Evolutionary conservation across 1,140 invertebrate species (phyloP).

Genomic region (Conus betulinus): DNA sequence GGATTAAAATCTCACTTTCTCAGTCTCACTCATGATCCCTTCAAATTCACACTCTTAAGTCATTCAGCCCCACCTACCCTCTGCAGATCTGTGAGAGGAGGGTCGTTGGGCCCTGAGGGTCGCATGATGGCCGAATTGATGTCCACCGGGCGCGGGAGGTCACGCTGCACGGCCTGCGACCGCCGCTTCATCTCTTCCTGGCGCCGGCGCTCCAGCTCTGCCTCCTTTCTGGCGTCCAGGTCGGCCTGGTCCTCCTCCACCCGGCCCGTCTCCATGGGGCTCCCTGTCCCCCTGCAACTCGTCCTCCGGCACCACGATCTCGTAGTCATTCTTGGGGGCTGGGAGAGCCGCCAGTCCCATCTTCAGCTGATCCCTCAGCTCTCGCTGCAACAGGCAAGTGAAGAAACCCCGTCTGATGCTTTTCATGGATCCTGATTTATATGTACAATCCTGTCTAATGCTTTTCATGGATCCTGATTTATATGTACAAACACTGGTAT

Average conservation of each 20-base stretch:
- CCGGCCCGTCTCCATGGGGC: conserved; percentile 36
- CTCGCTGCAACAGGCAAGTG: conserved; percentile 47
- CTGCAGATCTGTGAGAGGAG: conserved; percentile 90
- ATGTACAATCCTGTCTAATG: too few relatives aligned
- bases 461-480: too few relatives aligned
- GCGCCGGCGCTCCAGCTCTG: conserved; percentile 80
- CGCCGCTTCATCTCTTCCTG: conserved; percentile 85
- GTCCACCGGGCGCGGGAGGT: conserved; percentile 91
- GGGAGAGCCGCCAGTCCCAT: conserved; percentile 88
- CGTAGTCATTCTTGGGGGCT: conserved; percentile 96
- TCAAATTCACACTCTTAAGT: too few relatives aligned
- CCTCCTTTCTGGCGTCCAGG: conserved; percentile 82
- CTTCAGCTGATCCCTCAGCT: conserved; percentile 81
- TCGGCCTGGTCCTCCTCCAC: conserved; percentile 84
- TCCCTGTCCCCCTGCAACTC: conserved; percentile 78
- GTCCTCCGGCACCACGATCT: conserved; percentile 96
- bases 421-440: too few relatives aligned
- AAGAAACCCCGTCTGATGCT: too few relatives aligned
- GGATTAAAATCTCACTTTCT: too few relatives aligned
- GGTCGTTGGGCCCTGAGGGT: conserved; percentile 81
- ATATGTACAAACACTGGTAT: too few relatives aligned
- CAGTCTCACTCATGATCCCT: too few relatives aligned
- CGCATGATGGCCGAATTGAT: conserved; percentile 88
- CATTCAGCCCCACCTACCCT: conserved; percentile 77
- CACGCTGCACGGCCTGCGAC: conserved; percentile 92